Conservation (phyloP, 2,888 invertebrate genomes). For the Melanotus villosus region DNA sequence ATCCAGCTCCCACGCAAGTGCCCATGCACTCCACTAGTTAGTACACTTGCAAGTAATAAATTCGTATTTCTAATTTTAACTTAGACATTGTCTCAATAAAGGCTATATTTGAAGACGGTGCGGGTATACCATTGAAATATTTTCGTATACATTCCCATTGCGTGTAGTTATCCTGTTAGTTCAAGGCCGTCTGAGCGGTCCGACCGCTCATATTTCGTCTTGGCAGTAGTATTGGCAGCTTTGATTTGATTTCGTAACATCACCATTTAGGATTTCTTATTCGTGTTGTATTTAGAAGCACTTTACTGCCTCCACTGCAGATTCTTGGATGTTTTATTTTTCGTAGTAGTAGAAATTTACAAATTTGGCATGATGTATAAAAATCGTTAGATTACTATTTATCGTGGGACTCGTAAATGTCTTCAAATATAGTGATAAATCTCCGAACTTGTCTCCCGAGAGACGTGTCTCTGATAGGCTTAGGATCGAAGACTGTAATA, state of each 20-base stretch:
- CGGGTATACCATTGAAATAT: conserved; percentile 3
- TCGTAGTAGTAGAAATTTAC: neutral
- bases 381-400: neutral
- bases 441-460: conserved; percentile 40
- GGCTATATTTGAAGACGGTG: conserved; percentile 35
- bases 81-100: conserved; percentile 39
- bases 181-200: neutral
- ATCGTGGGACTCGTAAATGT: conserved; percentile 8
- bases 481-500: conserved; percentile 65
- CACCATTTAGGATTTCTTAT: neutral
- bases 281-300: neutral
- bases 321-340: neutral
- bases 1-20: conserved; percentile 72
- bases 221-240: conserved; percentile 5
- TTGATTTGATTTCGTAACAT: neutral
- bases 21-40: conserved; percentile 70
- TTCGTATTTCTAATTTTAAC: conserved; percentile 26
- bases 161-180: neutral
- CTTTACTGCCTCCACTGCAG: conserved; percentile 20
- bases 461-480: conserved; percentile 56
- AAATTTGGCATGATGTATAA: neutral
- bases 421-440: conserved; percentile 34
- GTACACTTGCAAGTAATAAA: conserved; percentile 56
- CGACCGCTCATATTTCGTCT: too few relatives aligned
- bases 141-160: conserved; percentile 29